A percentile compares a stretch with the other conserved stretches of the same genome.
These are phyloP conservation scores for Dryocosmus kuriphilus DNA, from an alignment of 2,888 invertebrate genomes.

Conservation along the genomic window DNA sequence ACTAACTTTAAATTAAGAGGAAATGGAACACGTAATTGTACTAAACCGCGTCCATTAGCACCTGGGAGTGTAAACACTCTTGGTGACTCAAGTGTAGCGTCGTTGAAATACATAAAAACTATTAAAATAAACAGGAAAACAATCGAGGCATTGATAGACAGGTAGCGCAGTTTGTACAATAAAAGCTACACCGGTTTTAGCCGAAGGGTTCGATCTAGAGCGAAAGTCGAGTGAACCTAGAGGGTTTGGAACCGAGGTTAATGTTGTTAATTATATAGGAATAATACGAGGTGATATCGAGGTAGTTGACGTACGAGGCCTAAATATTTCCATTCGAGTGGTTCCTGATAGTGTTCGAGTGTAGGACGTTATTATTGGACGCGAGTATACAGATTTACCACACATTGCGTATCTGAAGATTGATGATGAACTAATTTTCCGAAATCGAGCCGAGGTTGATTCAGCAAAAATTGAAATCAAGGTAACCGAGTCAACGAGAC, in stretches of 20 bases:
- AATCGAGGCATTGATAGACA: slow-evolving; percentile 47
- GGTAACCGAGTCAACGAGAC: background rate
- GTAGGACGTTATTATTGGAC: slow-evolving; percentile 34
- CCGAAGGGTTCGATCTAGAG: slow-evolving; percentile 11
- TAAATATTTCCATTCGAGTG: slow-evolving; percentile 45
- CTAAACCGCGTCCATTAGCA: slow-evolving; percentile 31
- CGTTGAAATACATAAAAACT: slow-evolving; percentile 50
- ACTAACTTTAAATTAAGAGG: slow-evolving; percentile 40
- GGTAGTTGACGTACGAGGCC: slow-evolving; percentile 50
- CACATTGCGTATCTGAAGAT: slow-evolving; percentile 39
- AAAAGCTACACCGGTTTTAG: slow-evolving; percentile 47
- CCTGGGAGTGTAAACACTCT: slow-evolving; percentile 16
- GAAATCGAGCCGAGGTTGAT: slow-evolving; percentile 29
- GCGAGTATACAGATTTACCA: no score
- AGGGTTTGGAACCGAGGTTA: slow-evolving; percentile 45
- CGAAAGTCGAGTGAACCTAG: slow-evolving; percentile 28
- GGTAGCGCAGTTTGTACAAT: slow-evolving; percentile 55
- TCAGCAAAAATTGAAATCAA: slow-evolving; percentile 10
- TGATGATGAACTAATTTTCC: slow-evolving; percentile 34
- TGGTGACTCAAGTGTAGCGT: background rate
- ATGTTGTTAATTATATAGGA: slow-evolving; percentile 44
- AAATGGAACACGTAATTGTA: slow-evolving; percentile 39
- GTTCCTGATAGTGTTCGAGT: slow-evolving; percentile 41
- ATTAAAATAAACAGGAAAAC: slow-evolving; percentile 41
- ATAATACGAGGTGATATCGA: slow-evolving; percentile 42